These are phyloP conservation scores for Atta texana DNA, from an alignment of 1,140 invertebrate species.

Conservation along the genomic window DNA sequence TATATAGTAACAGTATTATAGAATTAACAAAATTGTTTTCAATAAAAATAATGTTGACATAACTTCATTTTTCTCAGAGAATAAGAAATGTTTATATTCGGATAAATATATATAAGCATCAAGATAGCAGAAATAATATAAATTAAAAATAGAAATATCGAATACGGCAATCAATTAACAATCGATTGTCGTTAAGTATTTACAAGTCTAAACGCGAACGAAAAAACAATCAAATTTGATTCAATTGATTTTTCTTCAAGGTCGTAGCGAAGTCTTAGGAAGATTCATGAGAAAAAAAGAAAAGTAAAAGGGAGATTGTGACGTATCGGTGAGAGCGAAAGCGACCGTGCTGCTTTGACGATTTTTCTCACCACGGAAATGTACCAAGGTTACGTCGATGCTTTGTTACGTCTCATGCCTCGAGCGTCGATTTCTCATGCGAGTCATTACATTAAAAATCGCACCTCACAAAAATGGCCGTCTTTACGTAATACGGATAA, in stretches of 20 bases:
- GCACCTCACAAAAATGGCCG: background rate
- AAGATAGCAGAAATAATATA: background rate
- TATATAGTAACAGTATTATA: too few relatives aligned
- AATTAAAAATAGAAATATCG: background rate
- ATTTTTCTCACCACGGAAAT: slow-evolving; percentile 74
- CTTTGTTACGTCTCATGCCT: slow-evolving; percentile 64
- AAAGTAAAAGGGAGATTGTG: slow-evolving; percentile 50
- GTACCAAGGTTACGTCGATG: slow-evolving; percentile 71
- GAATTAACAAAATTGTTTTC: too few relatives aligned
- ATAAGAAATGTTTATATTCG: background rate
- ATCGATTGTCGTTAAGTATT: slow-evolving; percentile 33
- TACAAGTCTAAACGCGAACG: background rate
- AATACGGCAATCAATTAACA: background rate
- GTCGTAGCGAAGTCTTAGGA: slow-evolving; percentile 50
- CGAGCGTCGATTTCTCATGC: slow-evolving; percentile 64
- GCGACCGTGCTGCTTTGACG: slow-evolving; percentile 66
- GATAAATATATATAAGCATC: background rate
- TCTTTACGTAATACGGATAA: slow-evolving; percentile 42
- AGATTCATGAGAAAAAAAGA: slow-evolving; percentile 56
- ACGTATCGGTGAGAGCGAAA: slow-evolving; percentile 67
- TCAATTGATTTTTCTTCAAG: slow-evolving; percentile 45
- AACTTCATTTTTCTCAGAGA: background rate
- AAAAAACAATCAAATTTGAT: slow-evolving; percentile 3
- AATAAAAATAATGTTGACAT: too few relatives aligned
- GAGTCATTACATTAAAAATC: slow-evolving; percentile 32